Percentiles rank a stretch among this genome's conserved stretches.
phyloP scores from a whole-genome alignment of 2,888 invertebrate species.

The Melieria crassipennis region DNA sequence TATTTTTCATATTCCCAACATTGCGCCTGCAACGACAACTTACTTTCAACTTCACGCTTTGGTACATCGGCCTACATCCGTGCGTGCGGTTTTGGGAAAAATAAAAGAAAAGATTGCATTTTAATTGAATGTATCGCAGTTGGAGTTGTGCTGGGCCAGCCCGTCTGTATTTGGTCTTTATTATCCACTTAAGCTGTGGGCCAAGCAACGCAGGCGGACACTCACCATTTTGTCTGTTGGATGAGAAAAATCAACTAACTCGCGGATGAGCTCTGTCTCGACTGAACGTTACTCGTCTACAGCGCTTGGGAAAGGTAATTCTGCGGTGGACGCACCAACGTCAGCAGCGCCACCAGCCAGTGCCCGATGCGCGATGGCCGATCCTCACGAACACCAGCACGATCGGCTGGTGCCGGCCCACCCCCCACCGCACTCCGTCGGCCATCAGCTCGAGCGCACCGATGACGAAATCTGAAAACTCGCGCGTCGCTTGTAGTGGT shows the following conservation, averaged over 20 bases:
- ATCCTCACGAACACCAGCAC: conserved; percentile 36
- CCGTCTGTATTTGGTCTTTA: conserved; percentile 17
- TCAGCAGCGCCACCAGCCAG: conserved; percentile 21
- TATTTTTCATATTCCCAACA: neutral
- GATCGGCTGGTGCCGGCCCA: neutral
- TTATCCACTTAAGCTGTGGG: conserved; percentile 12
- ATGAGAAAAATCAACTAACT: conserved; percentile 69
- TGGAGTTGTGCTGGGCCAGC: neutral
- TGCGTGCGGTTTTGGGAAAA: conserved; percentile 61
- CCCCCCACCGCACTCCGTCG: too few species aligned
- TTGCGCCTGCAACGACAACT: conserved; percentile 67
- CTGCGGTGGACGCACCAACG: conserved; percentile 52
- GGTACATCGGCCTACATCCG: conserved; percentile 79
- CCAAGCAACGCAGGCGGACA: conserved; percentile 31
- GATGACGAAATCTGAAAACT: neutral
- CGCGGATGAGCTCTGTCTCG: conserved; percentile 67
- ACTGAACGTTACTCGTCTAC: conserved; percentile 65
- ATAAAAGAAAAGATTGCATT: conserved; percentile 42
- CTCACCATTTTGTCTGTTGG: conserved; percentile 76
- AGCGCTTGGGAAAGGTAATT: conserved; percentile 64
- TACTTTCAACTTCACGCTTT: conserved; percentile 89
- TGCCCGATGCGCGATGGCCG: conserved; percentile 37
- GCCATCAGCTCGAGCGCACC: neutral
- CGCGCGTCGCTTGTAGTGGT: neutral
- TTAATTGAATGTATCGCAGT: conserved; percentile 32